A percentile compares a stretch with the other conserved stretches of the same genome.
Evolutionary conservation across 1,140 invertebrate genomes (phyloP).

Genomic region (Acromyrmex echinatior): DNA sequence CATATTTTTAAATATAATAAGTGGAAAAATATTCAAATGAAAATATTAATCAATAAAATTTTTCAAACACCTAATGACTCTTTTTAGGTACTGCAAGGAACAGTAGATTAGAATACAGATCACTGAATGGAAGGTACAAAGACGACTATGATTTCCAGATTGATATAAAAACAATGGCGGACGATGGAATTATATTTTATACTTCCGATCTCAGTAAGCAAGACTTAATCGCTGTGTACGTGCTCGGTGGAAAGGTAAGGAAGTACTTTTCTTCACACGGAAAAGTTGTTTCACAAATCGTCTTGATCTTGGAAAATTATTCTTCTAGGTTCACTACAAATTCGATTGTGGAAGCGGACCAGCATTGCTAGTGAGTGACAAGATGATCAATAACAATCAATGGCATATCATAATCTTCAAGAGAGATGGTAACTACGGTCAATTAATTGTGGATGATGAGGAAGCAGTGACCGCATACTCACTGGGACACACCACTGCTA

Average conservation of each 20-base stretch:
- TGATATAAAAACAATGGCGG: slow-evolving; percentile 92
- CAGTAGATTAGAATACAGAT: slow-evolving; percentile 91
- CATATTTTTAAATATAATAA: slow-evolving; percentile 28
- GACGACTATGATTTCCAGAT: slow-evolving; percentile 92
- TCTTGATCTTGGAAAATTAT: slow-evolving; percentile 38
- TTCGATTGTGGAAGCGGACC: slow-evolving; percentile 92
- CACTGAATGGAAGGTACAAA: slow-evolving; percentile 88
- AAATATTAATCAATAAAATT: slow-evolving; percentile 22
- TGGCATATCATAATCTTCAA: slow-evolving; percentile 94
- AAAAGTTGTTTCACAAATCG: neutral
- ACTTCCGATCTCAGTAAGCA: slow-evolving; percentile 89
- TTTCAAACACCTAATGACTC: neutral
- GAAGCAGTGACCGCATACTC: slow-evolving; percentile 87
- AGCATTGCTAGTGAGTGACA: slow-evolving; percentile 87
- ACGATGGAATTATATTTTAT: slow-evolving; percentile 96
- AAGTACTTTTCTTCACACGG: neutral
- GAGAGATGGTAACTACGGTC: slow-evolving; percentile 87
- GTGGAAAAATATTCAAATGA: neutral
- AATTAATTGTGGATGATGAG: slow-evolving; percentile 90
- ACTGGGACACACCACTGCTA: slow-evolving; percentile 86
- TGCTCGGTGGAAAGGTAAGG: slow-evolving; percentile 92
- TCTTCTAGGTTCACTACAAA: slow-evolving; percentile 89
- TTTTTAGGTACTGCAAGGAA: slow-evolving; percentile 89
- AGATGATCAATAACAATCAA: slow-evolving; percentile 92
- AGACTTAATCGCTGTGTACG: slow-evolving; percentile 94